Base-by-base conservation (phyloP, 2,888 invertebrate genomes). In the Eupithecia centaureata region DNA sequence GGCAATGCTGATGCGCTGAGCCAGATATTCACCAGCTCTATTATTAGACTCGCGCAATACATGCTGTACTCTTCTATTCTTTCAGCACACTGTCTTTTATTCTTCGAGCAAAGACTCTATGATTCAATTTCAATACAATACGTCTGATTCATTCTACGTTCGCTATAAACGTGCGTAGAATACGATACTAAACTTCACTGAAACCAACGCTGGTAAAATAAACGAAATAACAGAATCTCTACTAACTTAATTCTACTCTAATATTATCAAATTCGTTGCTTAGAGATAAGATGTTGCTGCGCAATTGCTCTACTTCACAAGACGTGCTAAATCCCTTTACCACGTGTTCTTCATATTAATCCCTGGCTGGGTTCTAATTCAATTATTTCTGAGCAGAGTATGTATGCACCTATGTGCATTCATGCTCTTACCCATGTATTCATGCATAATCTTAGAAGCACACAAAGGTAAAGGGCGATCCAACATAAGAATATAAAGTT, bases 301-400 rank as follows among this genome's bases (percentile, higher is more conserved):
- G 51, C 33, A 33, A 59, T 59, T 64, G 18, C 52, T 52, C 52
- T 38, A 56, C 7, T 62, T 35, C 28, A 63, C 65, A 47, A 65
- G 59, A 63, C 13, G 32, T 47, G 60, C 35, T 54, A 56, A 63
- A 54, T 60, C 59, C 54, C n/a, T 61, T 69, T 35, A 25, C 35
- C 35, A 32, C 18, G 42, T 33, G 52, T 51, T 70, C 63, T 65
- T 57, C 60, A 63, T 65, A 32, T 60, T 63, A 69, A 69, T 69
- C 35, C 57, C 28, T 12, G 33, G 47, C 57, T 59, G 65, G 61
- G 22, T 68, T 67, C 65, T 27, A 63, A 68, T 71, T 68, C 66
- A 68, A 68, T 73, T 68, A 73, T 64, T 56, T 25, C 63, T 60
- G 54, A 38, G 63, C 65, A 35, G 42, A 61, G 18, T 12, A 12